phyloP scores from a whole-genome alignment of 2,797 vertebrate species.

The Crenuchus spilurus region DNA sequence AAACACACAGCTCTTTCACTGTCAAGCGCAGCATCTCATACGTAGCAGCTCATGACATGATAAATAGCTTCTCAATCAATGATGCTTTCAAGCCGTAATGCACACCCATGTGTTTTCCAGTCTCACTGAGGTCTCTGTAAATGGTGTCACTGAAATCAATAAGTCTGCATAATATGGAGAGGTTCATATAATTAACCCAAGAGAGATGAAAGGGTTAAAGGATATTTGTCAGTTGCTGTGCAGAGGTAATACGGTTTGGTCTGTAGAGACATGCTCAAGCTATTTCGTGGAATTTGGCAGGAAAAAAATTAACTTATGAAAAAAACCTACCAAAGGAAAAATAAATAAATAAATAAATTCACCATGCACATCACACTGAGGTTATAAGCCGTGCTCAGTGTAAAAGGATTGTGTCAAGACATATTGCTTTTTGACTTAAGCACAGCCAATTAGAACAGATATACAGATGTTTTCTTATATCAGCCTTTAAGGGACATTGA shows the following conservation, averaged over 20 bases:
- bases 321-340: too few relatives aligned
- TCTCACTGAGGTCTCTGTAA: slow-evolving; percentile 36
- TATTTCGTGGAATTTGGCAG: too few relatives aligned
- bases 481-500: too few relatives aligned
- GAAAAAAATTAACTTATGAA: too few relatives aligned
- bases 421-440: too few relatives aligned
- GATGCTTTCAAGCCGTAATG: slow-evolving; percentile 49
- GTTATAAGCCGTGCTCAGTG: too few relatives aligned
- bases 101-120: slow-evolving; percentile 30
- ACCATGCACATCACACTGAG: too few relatives aligned
- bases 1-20: not conserved
- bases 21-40: slow-evolving; percentile 4
- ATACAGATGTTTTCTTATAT: too few relatives aligned
- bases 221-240: not conserved
- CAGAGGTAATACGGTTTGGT: not conserved
- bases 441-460: too few relatives aligned
- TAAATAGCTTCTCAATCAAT: slow-evolving; percentile 52
- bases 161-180: slow-evolving; percentile 30
- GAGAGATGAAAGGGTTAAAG: slow-evolving; percentile 1
- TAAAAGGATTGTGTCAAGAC: too few relatives aligned
- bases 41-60: slow-evolving; percentile 30
- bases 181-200: slow-evolving; percentile 17
- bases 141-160: slow-evolving; percentile 56
- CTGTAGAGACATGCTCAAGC: not conserved
- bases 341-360: too few relatives aligned